A percentile compares a stretch with the other conserved stretches of the same genome.
These are phyloP conservation scores for Hoplias malabaricus DNA, from an alignment of 2,113 vertebrate species.

Conservation along the genomic window DNA sequence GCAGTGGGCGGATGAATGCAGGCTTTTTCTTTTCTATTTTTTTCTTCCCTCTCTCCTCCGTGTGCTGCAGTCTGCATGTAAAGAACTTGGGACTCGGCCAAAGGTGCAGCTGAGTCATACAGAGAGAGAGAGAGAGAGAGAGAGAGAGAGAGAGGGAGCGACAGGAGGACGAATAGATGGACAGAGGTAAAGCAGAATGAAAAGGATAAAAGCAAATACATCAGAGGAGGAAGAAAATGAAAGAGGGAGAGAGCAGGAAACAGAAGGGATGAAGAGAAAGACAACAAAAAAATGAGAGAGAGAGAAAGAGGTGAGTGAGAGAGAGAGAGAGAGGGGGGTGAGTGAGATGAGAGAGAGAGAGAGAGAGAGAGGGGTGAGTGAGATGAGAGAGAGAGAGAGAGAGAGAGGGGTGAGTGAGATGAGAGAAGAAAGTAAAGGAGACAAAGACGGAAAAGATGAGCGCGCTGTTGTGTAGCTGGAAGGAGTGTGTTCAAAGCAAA, in stretches of 20 bases:
- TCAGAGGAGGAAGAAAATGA: neutral
- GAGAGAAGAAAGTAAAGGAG: no score
- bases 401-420: neutral
- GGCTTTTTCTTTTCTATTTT: neutral
- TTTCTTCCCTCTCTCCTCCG: neutral
- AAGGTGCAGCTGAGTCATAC: constrained; percentile 57
- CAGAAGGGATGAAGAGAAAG: neutral
- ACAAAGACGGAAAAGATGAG: neutral
- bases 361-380: neutral
- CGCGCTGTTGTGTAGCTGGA: no score
- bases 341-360: neutral
- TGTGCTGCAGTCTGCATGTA: constrained; percentile 52
- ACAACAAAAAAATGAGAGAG: neutral
- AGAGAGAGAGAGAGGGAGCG: constrained; percentile 1
- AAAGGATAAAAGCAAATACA: neutral
- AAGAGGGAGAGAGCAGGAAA: neutral
- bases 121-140: constrained; percentile 8
- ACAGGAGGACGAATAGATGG: neutral
- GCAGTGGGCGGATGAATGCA: constrained; percentile 38
- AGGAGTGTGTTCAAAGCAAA: neutral
- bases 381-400: neutral
- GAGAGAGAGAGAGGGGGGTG: neutral
- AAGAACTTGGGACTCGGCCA: constrained; percentile 55
- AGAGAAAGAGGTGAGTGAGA: neutral
- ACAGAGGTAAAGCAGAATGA: neutral